Evolutionary conservation across 2,888 invertebrate species (phyloP).

Genomic region (Cenopis cana): DNA sequence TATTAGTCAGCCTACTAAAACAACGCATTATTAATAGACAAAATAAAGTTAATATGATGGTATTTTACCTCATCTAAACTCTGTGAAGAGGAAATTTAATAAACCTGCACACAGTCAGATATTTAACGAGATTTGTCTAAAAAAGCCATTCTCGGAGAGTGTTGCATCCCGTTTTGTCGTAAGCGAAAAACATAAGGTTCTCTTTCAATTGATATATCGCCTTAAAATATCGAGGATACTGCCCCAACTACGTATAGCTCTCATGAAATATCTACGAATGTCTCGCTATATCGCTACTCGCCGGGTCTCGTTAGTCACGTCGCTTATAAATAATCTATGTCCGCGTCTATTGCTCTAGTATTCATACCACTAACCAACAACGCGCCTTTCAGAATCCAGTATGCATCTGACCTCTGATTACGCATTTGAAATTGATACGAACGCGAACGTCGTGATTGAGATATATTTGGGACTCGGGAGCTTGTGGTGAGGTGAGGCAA

Average conservation of each 20-base stretch:
- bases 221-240: background rate
- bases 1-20: no score
- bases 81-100: no score
- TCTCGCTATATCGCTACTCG: background rate
- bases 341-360: conserved; percentile 20
- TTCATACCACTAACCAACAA: background rate
- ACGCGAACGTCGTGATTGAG: background rate
- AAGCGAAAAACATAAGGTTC: no score
- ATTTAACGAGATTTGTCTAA: no score
- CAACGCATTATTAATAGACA: no score
- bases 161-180: no score
- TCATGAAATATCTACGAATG: conserved; percentile 26
- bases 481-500: background rate
- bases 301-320: conserved; percentile 17
- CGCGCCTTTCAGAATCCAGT: background rate
- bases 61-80: no score
- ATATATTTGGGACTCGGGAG: background rate
- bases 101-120: no score
- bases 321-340: conserved; percentile 27
- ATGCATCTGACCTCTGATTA: background rate
- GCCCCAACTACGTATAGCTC: background rate
- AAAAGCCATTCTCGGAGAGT: no score
- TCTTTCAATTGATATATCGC: no score
- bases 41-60: no score
- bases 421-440: background rate